Evolutionary conservation across 2,113 vertebrate genomes (phyloP).

Genomic region (Argyrosomus japonicus): DNA sequence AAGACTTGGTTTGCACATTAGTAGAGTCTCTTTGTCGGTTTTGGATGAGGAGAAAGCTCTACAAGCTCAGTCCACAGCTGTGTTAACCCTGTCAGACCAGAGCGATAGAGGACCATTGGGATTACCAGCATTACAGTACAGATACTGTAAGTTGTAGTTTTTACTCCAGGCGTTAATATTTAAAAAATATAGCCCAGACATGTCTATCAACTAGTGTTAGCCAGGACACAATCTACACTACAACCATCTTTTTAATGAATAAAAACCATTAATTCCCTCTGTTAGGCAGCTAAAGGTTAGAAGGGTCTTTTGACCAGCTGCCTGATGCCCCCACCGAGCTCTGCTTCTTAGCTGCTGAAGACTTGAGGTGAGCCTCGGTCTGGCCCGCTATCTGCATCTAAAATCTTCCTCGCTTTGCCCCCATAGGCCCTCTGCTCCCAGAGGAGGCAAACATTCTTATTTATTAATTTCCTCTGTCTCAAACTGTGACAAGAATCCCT

Average conservation of each 20-base stretch:
- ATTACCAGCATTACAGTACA: not conserved
- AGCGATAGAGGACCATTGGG: not conserved
- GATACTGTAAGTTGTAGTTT: not conserved
- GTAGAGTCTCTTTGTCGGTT: not conserved
- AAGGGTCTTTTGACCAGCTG: constrained; percentile 3
- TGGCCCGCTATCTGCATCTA: not conserved
- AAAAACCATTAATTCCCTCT: not conserved
- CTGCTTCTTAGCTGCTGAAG: constrained; percentile 1
- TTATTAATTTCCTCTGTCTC: constrained; percentile 66
- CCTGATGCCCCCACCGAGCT: not conserved
- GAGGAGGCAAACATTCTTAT: constrained; percentile 44
- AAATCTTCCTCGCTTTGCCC: constrained; percentile 35
- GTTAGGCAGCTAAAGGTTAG: not conserved
- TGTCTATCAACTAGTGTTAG: not conserved
- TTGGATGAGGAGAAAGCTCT: not conserved
- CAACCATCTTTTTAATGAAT: not conserved
- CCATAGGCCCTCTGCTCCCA: constrained; percentile 35
- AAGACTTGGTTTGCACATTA: no score
- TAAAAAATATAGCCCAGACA: not conserved
- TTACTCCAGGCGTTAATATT: not conserved
- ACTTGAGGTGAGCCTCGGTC: constrained; percentile 28
- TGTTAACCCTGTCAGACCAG: not conserved
- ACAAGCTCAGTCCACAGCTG: not conserved
- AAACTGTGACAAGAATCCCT: constrained; percentile 65
- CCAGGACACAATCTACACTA: not conserved